Percentiles rank a stretch among this genome's conserved stretches.
Conservation (phyloP, 2,888 invertebrate species). For the Litoditis marina region DNA sequence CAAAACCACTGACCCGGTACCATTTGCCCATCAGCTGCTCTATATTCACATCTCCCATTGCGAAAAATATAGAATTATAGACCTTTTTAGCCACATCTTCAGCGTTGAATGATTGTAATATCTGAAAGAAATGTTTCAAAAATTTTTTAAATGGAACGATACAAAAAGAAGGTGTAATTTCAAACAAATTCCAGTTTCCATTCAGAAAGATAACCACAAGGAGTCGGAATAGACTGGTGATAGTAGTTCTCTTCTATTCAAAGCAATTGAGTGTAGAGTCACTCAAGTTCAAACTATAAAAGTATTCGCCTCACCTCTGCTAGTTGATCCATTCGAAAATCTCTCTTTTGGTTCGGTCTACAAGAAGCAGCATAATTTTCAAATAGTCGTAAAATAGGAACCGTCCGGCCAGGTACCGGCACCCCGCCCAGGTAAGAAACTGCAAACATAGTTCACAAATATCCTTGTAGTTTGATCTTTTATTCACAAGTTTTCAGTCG, state of each 20-base stretch:
- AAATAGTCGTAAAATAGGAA: constrained; percentile 51
- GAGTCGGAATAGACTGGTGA: no score
- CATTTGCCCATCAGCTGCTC: constrained; percentile 56
- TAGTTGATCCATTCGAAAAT: constrained; percentile 47
- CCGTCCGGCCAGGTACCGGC: constrained; percentile 50
- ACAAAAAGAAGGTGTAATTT: background rate
- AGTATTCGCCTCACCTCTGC: constrained; percentile 34
- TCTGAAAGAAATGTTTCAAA: constrained; percentile 34
- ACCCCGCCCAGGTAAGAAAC: constrained; percentile 25
- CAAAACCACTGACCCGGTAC: constrained; percentile 51
- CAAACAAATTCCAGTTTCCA: no score
- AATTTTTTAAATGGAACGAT: background rate
- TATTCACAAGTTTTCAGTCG: no score
- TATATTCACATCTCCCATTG: constrained; percentile 56
- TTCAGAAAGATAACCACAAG: no score
- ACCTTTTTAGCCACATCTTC: constrained; percentile 57
- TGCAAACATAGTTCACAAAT: no score
- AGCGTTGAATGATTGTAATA: constrained; percentile 50
- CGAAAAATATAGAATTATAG: constrained; percentile 52
- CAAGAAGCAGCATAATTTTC: constrained; percentile 55
- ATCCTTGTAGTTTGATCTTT: no score
- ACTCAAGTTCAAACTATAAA: background rate
- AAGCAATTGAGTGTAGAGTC: no score
- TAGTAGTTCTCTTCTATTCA: no score
- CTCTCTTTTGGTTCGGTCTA: constrained; percentile 30